These are phyloP conservation scores for Pitta sordida DNA, from an alignment of 2,113 vertebrate genomes.

Conservation along the genomic window DNA sequence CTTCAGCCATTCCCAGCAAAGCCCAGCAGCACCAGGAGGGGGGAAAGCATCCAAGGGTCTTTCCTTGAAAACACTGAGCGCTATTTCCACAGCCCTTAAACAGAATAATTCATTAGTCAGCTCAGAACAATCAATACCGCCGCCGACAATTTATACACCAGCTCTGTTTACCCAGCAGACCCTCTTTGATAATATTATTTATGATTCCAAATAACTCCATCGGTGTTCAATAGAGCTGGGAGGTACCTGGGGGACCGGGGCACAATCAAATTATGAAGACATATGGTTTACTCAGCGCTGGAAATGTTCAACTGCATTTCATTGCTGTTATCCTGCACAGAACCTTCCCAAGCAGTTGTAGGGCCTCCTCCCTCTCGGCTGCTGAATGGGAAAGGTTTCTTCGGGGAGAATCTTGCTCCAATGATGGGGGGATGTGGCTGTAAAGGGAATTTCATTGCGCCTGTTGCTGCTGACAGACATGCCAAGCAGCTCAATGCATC, in stretches of 20 bases:
- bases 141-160: conserved; percentile 65
- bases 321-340: background rate
- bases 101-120: conserved; percentile 79
- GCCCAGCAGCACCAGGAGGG: background rate
- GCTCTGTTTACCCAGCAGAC: conserved; percentile 76
- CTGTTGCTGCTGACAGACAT: background rate
- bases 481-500: background rate
- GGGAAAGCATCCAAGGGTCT: conserved; percentile 8
- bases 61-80: background rate
- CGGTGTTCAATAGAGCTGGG: conserved; percentile 71
- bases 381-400: background rate
- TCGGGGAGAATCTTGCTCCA: background rate
- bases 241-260: conserved; percentile 61
- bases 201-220: conserved; percentile 79
- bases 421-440: background rate
- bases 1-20: background rate
- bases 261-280: conserved; percentile 77
- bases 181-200: conserved; percentile 81
- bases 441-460: background rate
- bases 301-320: conserved; percentile 48
- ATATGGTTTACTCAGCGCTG: conserved; percentile 62
- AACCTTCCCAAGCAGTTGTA: background rate
- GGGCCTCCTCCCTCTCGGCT: background rate
- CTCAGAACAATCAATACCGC: conserved; percentile 70
- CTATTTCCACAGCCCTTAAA: conserved; percentile 67